Conservation (phyloP, 1,140 invertebrate genomes). For the Teleopsis dalmanni region DNA sequence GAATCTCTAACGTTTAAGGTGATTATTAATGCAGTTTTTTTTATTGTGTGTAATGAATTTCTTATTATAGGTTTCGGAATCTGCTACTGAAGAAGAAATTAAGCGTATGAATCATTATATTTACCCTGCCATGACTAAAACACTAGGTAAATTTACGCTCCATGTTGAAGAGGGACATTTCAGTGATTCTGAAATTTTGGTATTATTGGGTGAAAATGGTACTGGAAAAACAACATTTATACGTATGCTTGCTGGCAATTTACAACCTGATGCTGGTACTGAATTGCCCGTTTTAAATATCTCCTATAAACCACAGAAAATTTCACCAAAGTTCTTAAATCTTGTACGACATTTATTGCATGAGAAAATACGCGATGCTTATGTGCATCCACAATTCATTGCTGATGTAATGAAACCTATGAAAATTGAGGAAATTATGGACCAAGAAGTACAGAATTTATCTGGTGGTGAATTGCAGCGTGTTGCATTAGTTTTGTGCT, state of each 20-base stretch:
- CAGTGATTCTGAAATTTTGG: constrained; percentile 98
- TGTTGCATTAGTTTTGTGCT: constrained; percentile 89
- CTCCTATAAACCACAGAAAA: constrained; percentile 99
- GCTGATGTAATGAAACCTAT: constrained; percentile 99
- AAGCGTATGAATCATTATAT: constrained; percentile 94
- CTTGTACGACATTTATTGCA: constrained; percentile 86
- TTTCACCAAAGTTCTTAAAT: constrained; percentile 95
- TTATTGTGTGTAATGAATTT: not conserved
- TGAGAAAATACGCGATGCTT: constrained; percentile 95
- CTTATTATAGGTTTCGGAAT: constrained; percentile 70
- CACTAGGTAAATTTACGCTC: constrained; percentile 78
- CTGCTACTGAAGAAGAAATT: constrained; percentile 89
- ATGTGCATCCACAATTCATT: constrained; percentile 93
- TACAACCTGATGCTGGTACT: constrained; percentile 76
- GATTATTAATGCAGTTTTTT: not conserved
- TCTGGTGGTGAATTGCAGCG: constrained; percentile 99
- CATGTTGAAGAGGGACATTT: constrained; percentile 85
- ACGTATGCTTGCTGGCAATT: constrained; percentile 92
- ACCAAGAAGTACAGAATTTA: constrained; percentile 97
- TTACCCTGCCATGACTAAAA: constrained; percentile 83
- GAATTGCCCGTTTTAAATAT: constrained; percentile 90
- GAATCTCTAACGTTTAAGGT: constrained; percentile 94
- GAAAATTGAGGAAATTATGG: constrained; percentile 96
- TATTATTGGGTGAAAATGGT: constrained; percentile 97
- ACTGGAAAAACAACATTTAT: constrained; percentile 99